A percentile compares a stretch with the other conserved stretches of the same genome.
These are phyloP conservation scores for Pyrocephalus nanus DNA, from an alignment of 2,797 vertebrate genomes.

Conservation along the genomic window DNA sequence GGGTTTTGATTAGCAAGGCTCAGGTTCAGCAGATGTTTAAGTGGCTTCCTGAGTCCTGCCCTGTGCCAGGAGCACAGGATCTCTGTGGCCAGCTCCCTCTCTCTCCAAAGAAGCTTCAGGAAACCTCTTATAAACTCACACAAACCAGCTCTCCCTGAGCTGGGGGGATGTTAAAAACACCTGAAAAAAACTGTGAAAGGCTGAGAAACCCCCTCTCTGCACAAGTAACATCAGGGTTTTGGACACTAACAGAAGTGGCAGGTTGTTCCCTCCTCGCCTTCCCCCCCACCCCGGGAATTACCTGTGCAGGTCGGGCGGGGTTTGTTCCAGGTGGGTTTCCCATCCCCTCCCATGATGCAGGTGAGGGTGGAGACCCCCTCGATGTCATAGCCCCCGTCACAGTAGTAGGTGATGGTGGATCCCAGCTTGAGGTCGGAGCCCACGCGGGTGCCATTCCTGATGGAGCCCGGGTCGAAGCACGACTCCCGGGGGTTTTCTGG, in stretches of 20 bases:
- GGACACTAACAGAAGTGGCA: background rate
- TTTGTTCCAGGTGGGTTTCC: conserved; percentile 94
- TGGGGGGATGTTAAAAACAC: background rate
- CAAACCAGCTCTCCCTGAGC: background rate
- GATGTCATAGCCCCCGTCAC: conserved; percentile 91
- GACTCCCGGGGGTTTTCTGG: conserved; percentile 97
- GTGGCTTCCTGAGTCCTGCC: background rate
- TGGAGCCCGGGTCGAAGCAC: conserved; percentile 92
- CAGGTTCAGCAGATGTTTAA: background rate
- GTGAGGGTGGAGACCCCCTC: conserved; percentile 89
- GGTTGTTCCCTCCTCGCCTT: fast-evolving
- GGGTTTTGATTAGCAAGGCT: background rate
- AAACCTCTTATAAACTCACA: background rate
- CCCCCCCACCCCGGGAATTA: background rate
- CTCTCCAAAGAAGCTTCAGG: background rate
- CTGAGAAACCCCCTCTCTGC: fast-evolving
- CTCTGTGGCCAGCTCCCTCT: fast-evolving
- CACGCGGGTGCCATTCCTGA: conserved; percentile 90
- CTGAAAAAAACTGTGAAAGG: fast-evolving
- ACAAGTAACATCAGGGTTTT: fast-evolving
- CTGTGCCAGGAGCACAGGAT: background rate
- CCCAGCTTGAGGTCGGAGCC: conserved; percentile 92
- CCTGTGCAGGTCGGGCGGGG: conserved; percentile 92
- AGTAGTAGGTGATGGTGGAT: conserved; percentile 92
- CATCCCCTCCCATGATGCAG: conserved; percentile 91